Evolutionary conservation across 2,797 vertebrate genomes (phyloP), one percentile per base, ranked within the genome.

Genomic region (Eupleurogrammus muticus): DNA sequence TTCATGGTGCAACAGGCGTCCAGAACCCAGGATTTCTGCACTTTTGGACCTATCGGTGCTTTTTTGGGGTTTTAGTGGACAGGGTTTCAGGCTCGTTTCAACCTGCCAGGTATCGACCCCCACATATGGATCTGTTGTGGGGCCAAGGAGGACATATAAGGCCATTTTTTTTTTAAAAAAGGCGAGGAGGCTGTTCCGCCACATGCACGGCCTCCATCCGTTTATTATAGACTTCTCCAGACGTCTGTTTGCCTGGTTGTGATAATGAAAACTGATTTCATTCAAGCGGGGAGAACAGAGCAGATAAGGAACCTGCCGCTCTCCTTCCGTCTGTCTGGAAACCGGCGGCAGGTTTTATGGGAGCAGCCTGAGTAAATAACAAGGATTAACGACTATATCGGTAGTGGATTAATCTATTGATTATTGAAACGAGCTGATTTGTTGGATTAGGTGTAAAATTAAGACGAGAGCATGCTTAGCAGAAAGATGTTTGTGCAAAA

Each of bases 111-210:
- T 73, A 80, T 85, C 65, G 86, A 86, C 40, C 75, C 72, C 21
- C 34, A 65, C 13, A 32, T 66, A 84, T 84, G 59, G 81, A 90
- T 86, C 84, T 13, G 36, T 64, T 48, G 48, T 68, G 63, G n/a
- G 17, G 54, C 54, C 50, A 59, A 78, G 76, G 70, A 71, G 66
- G 63, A 68, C 56, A 73, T 79, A 82, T 82, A 73, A 81, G 81
- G 67, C 56, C n/a, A n/a, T n/a, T n/a, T n/a, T n/a, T n/a, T n/a
- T n/a, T n/a, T n/a, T n/a, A n/a, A n/a, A 28, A 64, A 81, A 64
- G 79, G 75, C 68, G 70, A 48, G 62, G 64, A 62, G 68, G 77
- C 62, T 42, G 50, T 65, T 83, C 76, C 70, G 70, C 69, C 75
- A 76, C 35, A 23, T n/a, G 20, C 36, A 47, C 63, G 9, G 34